phyloP scores from a whole-genome alignment of 1,140 invertebrate genomes.

The Hylaeus volcanicus region DNA sequence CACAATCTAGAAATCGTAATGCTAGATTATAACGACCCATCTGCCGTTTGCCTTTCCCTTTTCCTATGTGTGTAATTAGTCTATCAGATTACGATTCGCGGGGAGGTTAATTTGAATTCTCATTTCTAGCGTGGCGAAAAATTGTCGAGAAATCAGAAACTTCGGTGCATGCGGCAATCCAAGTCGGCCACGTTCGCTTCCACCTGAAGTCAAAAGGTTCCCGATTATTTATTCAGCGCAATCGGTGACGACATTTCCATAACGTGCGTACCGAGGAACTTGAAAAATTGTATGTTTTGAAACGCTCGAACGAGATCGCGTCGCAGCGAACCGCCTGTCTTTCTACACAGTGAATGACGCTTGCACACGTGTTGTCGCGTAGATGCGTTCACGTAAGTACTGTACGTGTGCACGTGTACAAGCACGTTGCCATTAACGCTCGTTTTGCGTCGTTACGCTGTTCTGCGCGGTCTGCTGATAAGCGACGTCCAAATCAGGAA shows the following conservation, averaged over 20 bases:
- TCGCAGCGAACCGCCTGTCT: constrained; percentile 2
- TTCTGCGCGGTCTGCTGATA: constrained; percentile 17
- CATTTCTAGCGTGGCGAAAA: too few species aligned
- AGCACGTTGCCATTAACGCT: constrained; percentile 43
- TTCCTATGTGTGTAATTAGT: too few species aligned
- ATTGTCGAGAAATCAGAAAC: too few species aligned
- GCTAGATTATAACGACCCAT: too few species aligned
- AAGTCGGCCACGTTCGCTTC: not conserved
- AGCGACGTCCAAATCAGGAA: constrained; percentile 28
- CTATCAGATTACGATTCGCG: too few species aligned
- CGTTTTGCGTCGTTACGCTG: constrained; percentile 41
- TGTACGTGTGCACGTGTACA: not conserved
- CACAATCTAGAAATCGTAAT: too few species aligned
- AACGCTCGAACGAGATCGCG: constrained; percentile 30
- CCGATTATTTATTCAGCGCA: constrained; percentile 19
- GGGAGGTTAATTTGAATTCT: too few species aligned
- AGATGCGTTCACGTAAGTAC: not conserved
- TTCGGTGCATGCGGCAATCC: not conserved
- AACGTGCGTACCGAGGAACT: not conserved
- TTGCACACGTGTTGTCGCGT: not conserved
- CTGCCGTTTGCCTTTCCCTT: too few species aligned
- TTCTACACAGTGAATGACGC: constrained; percentile 33
- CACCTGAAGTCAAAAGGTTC: not conserved
- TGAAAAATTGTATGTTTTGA: constrained; percentile 41
- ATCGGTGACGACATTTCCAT: constrained; percentile 15